Base-by-base conservation (phyloP, 2,797 vertebrate genomes). In the Euthynnus affinis region DNA sequence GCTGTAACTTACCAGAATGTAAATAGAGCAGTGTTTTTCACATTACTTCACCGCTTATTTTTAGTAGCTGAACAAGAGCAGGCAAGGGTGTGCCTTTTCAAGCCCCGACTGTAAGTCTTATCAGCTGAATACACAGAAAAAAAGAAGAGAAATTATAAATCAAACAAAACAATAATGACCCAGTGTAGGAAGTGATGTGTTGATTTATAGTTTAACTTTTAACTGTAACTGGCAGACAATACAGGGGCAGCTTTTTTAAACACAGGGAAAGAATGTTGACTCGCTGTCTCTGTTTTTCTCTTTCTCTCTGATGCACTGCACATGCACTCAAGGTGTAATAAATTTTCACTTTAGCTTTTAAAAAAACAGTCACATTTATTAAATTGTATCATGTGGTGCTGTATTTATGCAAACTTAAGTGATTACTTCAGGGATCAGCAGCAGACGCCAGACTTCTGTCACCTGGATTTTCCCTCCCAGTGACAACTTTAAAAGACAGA, bases 31-130 rank as follows among this genome's bases (percentile, higher is more conserved):
- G 84, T 87, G 90, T 89, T 94, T 94, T 95, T 95, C 93, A 88
- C 91, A 93, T 93, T 93, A 93, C 94, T 93, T 93, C 92, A 95
- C 85, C 62, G 37, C 80, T 91, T 95, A 95, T 94, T 95, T 95
- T 94, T 95, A 95, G 94, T 90, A 77, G 59, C 85, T 87, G 89
- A 93, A 92, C 91, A 93, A 93, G 88, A 92, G 89, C 89, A 91
- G 85, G 87, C 84, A 49, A 90, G 91, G 92, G 89, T 82, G 91
- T 91, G 89, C 79, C 91, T 88, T 66, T 81, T 86, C 82, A 80
- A 89, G 70, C 79, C 62, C 76, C 23, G 29, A 81, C 88, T 91
- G 76, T 82, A 82, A 84, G 82, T 74, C 91, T 93, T 91, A 93
- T 94, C 92, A 90, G 89, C 84, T 88, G 86, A 76, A 88, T 74